phyloP scores from a whole-genome alignment of 1,140 invertebrate genomes.

The Bombus polaris region DNA sequence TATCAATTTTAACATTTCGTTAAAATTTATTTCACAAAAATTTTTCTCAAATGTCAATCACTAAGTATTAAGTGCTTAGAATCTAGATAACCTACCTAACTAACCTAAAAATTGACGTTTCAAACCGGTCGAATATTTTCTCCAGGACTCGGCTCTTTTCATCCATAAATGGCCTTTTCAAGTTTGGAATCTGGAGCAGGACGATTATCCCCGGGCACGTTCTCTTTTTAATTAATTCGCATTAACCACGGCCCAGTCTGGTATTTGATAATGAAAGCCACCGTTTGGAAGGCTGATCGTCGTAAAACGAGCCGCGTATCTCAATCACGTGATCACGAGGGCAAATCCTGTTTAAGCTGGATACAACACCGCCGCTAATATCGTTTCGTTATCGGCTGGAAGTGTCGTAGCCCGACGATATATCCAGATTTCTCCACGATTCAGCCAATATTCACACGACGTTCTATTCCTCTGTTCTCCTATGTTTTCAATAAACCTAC shows the following conservation, averaged over 20 bases:
- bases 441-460: conserved; percentile 20
- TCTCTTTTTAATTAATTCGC: conserved; percentile 46
- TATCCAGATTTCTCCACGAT: conserved; percentile 30
- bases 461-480: background rate
- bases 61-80: background rate
- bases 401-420: conserved; percentile 24
- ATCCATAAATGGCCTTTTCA: background rate
- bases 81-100: background rate
- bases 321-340: conserved; percentile 16
- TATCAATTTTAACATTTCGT: background rate
- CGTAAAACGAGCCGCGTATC: conserved; percentile 10
- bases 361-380: conserved; percentile 28
- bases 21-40: no score
- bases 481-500: background rate
- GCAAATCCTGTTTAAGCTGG: conserved; percentile 49
- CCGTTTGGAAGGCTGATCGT: background rate
- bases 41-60: no score
- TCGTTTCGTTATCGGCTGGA: conserved; percentile 40
- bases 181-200: background rate
- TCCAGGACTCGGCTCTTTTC: no score
- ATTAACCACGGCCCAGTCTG: background rate
- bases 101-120: background rate
- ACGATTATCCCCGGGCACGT: conserved; percentile 7
- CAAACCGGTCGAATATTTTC: background rate
- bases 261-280: conserved; percentile 35